Evolutionary conservation across 2,113 vertebrate genomes (phyloP).

Genomic region (Pristiophorus japonicus): DNA sequence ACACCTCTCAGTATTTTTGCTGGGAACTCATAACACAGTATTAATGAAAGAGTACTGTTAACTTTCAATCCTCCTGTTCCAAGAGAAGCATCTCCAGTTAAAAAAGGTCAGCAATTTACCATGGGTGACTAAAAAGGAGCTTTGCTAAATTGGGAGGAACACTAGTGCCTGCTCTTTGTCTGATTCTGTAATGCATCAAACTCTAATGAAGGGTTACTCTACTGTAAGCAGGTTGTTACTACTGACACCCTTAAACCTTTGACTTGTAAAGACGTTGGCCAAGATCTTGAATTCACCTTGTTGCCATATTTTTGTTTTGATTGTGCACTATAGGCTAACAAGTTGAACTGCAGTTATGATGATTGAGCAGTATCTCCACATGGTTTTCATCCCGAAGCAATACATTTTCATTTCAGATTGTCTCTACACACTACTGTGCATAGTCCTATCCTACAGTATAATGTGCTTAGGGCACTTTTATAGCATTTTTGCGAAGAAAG

Average conservation of each 20-base stretch:
- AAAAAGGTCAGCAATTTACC: not conserved
- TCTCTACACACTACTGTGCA: conserved; percentile 22
- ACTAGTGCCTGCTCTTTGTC: not conserved
- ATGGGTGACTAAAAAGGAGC: not conserved
- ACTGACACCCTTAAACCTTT: conserved; percentile 9
- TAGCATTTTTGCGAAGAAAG: conserved; percentile 46
- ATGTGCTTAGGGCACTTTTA: conserved; percentile 45
- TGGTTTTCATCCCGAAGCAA: conserved; percentile 36
- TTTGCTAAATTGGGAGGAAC: not conserved
- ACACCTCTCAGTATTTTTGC: not conserved
- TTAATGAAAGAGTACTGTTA: not conserved
- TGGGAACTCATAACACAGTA: not conserved
- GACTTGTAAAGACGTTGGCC: conserved; percentile 3
- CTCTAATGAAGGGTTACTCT: not conserved
- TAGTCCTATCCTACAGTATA: conserved; percentile 26
- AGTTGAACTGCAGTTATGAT: conserved; percentile 18
- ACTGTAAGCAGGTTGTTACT: not conserved
- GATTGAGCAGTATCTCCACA: conserved; percentile 16
- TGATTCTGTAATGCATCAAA: not conserved
- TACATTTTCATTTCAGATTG: conserved; percentile 9
- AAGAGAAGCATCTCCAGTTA: not conserved
- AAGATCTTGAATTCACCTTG: not conserved
- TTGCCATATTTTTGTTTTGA: conserved; percentile 24
- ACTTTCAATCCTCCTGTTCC: not conserved
- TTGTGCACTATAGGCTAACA: not conserved